A percentile compares a stretch with the other conserved stretches of the same genome.
Evolutionary conservation across 1,140 invertebrate genomes (phyloP).

Genomic region (Saccostrea echinata): DNA sequence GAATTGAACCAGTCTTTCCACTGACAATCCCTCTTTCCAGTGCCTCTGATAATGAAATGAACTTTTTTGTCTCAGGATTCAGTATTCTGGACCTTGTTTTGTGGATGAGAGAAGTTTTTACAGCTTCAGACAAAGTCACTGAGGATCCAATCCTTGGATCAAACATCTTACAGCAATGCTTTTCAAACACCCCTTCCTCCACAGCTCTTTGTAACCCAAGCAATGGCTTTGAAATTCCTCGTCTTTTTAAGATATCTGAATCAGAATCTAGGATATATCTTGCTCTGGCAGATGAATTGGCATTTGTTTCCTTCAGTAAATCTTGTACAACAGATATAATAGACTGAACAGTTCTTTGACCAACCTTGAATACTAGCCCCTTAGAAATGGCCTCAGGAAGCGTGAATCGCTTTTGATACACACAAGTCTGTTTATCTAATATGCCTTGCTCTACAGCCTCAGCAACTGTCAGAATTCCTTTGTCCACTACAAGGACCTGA

Average conservation of each 20-base stretch:
- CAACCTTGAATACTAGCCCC: slow-evolving; percentile 54
- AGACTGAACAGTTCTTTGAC: slow-evolving; percentile 50
- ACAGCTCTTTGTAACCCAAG: slow-evolving; percentile 85
- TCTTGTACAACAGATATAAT: slow-evolving; percentile 53
- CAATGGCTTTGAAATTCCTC: slow-evolving; percentile 87
- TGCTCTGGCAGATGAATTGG: slow-evolving; percentile 45
- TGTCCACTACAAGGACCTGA: slow-evolving; percentile 86
- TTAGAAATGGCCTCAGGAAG: slow-evolving; percentile 52
- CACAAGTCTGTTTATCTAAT: slow-evolving; percentile 50
- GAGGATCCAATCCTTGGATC: slow-evolving; percentile 90
- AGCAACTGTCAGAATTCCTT: slow-evolving; percentile 64
- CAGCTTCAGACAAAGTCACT: slow-evolving; percentile 86
- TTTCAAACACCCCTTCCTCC: slow-evolving; percentile 62
- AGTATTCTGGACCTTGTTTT: slow-evolving; percentile 87
- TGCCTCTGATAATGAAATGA: slow-evolving; percentile 89
- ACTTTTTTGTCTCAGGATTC: slow-evolving; percentile 82
- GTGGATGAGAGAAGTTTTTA: slow-evolving; percentile 87
- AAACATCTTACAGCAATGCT: slow-evolving; percentile 88
- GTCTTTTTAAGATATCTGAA: slow-evolving; percentile 40
- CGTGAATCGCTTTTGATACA: slow-evolving; percentile 46
- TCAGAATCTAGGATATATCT: slow-evolving; percentile 49
- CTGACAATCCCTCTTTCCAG: slow-evolving; percentile 93
- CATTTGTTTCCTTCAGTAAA: slow-evolving; percentile 55
- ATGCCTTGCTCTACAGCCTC: slow-evolving; percentile 60
- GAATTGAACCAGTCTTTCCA: slow-evolving; percentile 88